These are phyloP conservation scores for Oncorhynchus clarkii DNA, from an alignment of 2,113 vertebrate genomes.

Conservation along the genomic window DNA sequence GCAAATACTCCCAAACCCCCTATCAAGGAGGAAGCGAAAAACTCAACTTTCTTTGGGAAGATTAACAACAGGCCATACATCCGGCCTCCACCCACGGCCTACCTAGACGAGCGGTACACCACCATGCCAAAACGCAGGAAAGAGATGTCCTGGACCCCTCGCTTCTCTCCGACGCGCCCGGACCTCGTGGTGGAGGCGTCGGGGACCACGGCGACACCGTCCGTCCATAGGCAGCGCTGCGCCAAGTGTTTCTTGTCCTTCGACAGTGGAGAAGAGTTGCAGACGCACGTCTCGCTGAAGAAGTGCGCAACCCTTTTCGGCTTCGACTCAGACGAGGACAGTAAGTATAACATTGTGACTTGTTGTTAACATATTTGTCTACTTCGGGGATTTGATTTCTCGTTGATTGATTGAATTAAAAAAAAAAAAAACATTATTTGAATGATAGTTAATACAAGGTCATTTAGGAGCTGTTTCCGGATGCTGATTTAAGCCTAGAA, in stretches of 20 bases:
- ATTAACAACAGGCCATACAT: conserved; percentile 76
- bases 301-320: conserved; percentile 94
- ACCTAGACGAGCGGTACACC: conserved; percentile 91
- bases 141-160: conserved; percentile 65
- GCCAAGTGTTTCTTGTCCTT: conserved; percentile 90
- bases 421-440: too few relatives aligned
- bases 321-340: conserved; percentile 97
- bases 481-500: neutral
- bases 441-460: neutral
- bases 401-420: too few relatives aligned
- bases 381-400: too few relatives aligned
- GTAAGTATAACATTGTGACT: conserved; percentile 73
- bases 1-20: conserved; percentile 19
- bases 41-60: conserved; percentile 70
- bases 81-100: conserved; percentile 87
- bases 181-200: conserved; percentile 59
- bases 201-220: conserved; percentile 42
- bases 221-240: conserved; percentile 81
- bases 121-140: conserved; percentile 97
- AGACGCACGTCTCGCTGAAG: conserved; percentile 84
- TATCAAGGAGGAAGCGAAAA: conserved; percentile 71
- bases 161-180: conserved; percentile 58
- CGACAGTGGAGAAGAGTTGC: conserved; percentile 84
- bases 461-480: neutral
- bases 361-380: neutral